Percentiles rank a stretch among this genome's conserved stretches.
These are phyloP conservation scores for Podotricha telesiphe DNA, from an alignment of 2,888 invertebrate genomes.

Conservation along the genomic window DNA sequence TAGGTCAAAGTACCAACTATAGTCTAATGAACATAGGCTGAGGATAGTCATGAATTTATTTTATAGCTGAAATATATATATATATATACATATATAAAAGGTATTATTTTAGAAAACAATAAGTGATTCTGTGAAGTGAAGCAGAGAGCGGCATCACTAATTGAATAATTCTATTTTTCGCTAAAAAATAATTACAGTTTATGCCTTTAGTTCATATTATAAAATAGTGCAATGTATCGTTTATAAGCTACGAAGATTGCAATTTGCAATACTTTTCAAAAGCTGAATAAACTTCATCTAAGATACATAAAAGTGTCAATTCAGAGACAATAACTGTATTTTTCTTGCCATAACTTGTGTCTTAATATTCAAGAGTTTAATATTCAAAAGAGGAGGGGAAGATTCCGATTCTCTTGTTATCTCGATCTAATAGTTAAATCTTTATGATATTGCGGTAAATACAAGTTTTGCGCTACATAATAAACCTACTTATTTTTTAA, in stretches of 20 bases:
- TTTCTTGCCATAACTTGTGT: constrained; percentile 15
- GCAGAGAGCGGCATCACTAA: not conserved
- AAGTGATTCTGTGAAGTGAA: not conserved
- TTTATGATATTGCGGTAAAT: constrained; percentile 2
- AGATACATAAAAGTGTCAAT: constrained; percentile 2
- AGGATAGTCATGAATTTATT: not conserved
- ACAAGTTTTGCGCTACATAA: not conserved
- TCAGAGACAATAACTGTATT: constrained; percentile 3
- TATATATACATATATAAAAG: not conserved
- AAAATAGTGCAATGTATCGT: not conserved
- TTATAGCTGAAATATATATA: not conserved
- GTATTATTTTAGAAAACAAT: not conserved
- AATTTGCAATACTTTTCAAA: constrained; percentile 19
- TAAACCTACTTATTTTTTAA: too few species aligned
- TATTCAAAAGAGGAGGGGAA: not conserved
- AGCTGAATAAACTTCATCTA: constrained; percentile 24
- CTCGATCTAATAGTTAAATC: not conserved
- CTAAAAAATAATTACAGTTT: too few species aligned
- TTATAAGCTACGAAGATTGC: not conserved
- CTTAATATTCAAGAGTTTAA: not conserved
- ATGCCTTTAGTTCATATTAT: not conserved
- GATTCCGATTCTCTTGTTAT: not conserved
- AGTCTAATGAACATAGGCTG: not conserved
- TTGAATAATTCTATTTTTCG: not conserved
- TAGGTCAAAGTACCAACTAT: not conserved